phyloP scores from a whole-genome alignment of 64 coral and sea anemone species.

The Trachythela sp. region DNA sequence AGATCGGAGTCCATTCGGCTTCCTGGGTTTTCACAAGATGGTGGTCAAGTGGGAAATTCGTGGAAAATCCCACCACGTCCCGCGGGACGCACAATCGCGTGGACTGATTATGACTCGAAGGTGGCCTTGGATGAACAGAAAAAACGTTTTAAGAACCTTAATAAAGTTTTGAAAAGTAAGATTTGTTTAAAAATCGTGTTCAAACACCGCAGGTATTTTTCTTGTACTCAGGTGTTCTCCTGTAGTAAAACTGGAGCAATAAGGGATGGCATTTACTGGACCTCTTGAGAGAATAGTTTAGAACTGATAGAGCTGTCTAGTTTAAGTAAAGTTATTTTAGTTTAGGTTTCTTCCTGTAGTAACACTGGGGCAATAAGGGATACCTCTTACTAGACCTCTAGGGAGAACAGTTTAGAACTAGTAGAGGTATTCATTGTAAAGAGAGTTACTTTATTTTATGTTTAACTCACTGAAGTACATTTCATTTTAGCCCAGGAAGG shows the following conservation, averaged over 20 bases:
- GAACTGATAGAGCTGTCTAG: too few species aligned
- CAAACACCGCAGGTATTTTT: neutral
- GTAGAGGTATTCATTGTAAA: too few species aligned
- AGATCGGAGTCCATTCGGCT: neutral
- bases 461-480: neutral
- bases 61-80: slow-evolving; percentile 11
- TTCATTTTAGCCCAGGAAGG: neutral
- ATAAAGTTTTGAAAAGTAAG: slow-evolving; percentile 6
- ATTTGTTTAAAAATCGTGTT: neutral
- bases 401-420: too few species aligned
- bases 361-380: too few species aligned
- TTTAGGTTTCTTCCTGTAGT: too few species aligned
- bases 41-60: neutral
- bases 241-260: too few species aligned
- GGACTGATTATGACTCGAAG: neutral
- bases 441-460: too few species aligned
- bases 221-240: too few species aligned
- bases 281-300: too few species aligned
- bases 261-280: too few species aligned
- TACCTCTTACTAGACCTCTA: too few species aligned
- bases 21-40: neutral
- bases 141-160: neutral
- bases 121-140: neutral
- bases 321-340: too few species aligned
- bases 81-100: neutral